Conservation (phyloP, 2,888 invertebrate genomes). For the Rotaria socialis region DNA sequence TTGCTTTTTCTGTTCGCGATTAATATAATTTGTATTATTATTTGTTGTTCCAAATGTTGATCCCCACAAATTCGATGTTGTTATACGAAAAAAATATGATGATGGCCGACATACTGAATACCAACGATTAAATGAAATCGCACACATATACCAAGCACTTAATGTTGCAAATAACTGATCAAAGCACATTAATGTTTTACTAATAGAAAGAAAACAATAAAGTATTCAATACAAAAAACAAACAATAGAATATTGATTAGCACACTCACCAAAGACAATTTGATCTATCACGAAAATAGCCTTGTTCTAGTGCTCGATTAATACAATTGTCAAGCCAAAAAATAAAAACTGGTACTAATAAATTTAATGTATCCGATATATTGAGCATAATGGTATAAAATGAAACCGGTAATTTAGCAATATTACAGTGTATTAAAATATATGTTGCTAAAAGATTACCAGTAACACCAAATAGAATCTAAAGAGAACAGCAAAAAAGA, state of each 20-base stretch:
- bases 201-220: neutral
- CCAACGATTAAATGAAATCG: conserved; percentile 19
- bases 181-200: conserved; percentile 23
- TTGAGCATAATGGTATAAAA: conserved; percentile 36
- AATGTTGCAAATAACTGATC: conserved; percentile 13
- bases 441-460: conserved; percentile 7
- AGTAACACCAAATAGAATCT: conserved; percentile 12
- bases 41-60: neutral
- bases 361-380: conserved; percentile 24
- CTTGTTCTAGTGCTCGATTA: neutral
- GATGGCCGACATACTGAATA: conserved; percentile 18
- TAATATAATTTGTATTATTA: neutral
- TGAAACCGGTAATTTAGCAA: conserved; percentile 14
- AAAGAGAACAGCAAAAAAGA: neutral
- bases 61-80: neutral
- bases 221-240: too few species aligned
- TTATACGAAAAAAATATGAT: neutral
- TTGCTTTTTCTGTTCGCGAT: neutral
- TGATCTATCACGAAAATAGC: conserved; percentile 12
- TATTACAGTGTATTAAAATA: neutral
- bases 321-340: conserved; percentile 33
- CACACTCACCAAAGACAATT: neutral
- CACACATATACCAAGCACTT: conserved; percentile 37
- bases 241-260: neutral
- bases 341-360: conserved; percentile 27